These are phyloP conservation scores for Leucophenga montana DNA, from an alignment of 2,888 invertebrate species.

Conservation along the genomic window DNA sequence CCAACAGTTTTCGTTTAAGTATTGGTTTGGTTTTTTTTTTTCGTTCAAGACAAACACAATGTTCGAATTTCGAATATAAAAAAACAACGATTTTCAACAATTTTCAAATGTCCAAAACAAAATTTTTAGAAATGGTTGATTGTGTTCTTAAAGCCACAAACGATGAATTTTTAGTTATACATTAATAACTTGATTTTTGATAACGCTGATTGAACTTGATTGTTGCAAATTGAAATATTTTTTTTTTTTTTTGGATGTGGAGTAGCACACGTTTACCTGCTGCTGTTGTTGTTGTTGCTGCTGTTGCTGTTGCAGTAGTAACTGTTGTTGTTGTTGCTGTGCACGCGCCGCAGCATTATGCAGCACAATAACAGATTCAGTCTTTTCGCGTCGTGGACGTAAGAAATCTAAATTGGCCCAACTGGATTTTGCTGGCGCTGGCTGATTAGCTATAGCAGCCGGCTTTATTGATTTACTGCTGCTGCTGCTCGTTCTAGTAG, in stretches of 20 bases:
- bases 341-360: slow-evolving; percentile 77
- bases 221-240: slow-evolving; percentile 25
- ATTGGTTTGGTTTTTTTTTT: slow-evolving; percentile 42
- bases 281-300: slow-evolving; percentile 67
- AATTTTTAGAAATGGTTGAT: slow-evolving; percentile 1
- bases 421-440: slow-evolving; percentile 61
- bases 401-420: slow-evolving; percentile 74
- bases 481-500: slow-evolving; percentile 36
- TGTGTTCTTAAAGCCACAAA: background rate
- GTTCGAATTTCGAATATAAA: background rate
- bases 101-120: slow-evolving; percentile 6
- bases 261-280: slow-evolving; percentile 58
- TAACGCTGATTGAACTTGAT: no score
- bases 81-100: background rate
- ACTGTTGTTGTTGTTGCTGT: slow-evolving; percentile 69
- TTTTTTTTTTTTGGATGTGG: slow-evolving; percentile 34
- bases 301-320: slow-evolving; percentile 72
- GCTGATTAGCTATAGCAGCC: background rate
- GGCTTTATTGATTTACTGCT: slow-evolving; percentile 26
- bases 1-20: slow-evolving; percentile 28
- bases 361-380: slow-evolving; percentile 89
- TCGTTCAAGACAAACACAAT: slow-evolving; percentile 26
- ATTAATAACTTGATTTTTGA: no score
- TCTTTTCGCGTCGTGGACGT: slow-evolving; percentile 87
- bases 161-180: background rate